These are phyloP conservation scores for Eidolon helvum DNA, from an alignment of 2,113 vertebrate species.

Conservation along the genomic window DNA sequence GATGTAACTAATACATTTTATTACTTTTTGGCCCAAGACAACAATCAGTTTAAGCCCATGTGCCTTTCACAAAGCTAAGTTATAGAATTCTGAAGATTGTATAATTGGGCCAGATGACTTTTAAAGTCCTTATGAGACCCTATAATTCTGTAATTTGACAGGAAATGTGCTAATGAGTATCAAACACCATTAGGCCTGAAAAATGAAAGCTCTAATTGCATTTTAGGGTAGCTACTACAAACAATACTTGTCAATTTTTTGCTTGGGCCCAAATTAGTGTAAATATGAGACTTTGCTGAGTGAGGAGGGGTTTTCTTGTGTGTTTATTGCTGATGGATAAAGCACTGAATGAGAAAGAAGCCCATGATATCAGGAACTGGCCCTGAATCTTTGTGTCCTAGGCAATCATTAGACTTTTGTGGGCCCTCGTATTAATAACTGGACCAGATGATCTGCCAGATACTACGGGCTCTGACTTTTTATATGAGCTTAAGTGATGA, in stretches of 20 bases:
- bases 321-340: not conserved
- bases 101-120: not conserved
- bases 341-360: not conserved
- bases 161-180: not conserved
- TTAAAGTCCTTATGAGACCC: not conserved
- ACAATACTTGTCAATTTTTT: not conserved
- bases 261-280: not conserved
- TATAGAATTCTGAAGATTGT: not conserved
- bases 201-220: not conserved
- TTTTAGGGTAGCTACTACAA: not conserved
- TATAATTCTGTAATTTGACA: not conserved
- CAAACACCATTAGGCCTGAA: conserved; percentile 17
- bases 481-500: not conserved
- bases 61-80: not conserved
- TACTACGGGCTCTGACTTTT: not conserved
- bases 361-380: not conserved
- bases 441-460: not conserved
- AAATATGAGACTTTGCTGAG: not conserved
- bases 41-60: not conserved
- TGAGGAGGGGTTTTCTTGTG: not conserved
- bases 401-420: not conserved
- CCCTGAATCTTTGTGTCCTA: not conserved
- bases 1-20: not conserved
- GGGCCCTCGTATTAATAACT: not conserved
- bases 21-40: not conserved